phyloP scores from a whole-genome alignment of 2,113 vertebrate genomes.

The Sceloporus undulatus region DNA sequence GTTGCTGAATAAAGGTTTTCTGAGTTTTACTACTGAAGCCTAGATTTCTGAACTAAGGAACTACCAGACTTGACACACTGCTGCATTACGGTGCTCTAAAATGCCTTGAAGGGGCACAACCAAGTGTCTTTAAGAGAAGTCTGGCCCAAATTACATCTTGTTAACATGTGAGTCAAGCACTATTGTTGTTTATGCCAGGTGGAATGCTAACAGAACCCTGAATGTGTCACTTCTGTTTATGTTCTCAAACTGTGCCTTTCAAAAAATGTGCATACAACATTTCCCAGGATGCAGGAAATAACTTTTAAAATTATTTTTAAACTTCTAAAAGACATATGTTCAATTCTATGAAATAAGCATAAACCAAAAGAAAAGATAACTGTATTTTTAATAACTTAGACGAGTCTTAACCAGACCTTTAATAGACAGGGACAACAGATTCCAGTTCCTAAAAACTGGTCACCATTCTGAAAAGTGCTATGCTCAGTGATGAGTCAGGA shows the following conservation, averaged over 20 bases:
- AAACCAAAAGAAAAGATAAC: constrained; percentile 29
- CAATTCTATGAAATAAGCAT: constrained; percentile 59
- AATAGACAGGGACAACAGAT: constrained; percentile 46
- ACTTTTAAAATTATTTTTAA: constrained; percentile 65
- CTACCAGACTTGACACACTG: too few species aligned
- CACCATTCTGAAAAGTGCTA: constrained; percentile 37
- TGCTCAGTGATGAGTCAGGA: constrained; percentile 14
- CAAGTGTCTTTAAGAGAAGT: too few species aligned
- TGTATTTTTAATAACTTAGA: constrained; percentile 28
- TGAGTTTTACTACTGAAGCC: too few species aligned
- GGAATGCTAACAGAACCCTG: neutral
- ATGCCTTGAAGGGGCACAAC: too few species aligned
- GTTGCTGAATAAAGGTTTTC: too few species aligned
- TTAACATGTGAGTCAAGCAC: neutral
- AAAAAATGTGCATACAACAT: neutral
- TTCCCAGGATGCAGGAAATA: neutral
- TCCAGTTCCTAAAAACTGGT: constrained; percentile 48
- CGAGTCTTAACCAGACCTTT: constrained; percentile 38
- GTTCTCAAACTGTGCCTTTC: neutral
- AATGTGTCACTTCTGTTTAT: neutral
- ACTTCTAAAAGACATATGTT: constrained; percentile 56
- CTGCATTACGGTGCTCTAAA: too few species aligned
- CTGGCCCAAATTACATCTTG: neutral
- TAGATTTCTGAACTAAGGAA: too few species aligned
- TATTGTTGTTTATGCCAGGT: neutral